Base-by-base conservation (phyloP, 2,888 invertebrate species). In the Heliconius sara region DNA sequence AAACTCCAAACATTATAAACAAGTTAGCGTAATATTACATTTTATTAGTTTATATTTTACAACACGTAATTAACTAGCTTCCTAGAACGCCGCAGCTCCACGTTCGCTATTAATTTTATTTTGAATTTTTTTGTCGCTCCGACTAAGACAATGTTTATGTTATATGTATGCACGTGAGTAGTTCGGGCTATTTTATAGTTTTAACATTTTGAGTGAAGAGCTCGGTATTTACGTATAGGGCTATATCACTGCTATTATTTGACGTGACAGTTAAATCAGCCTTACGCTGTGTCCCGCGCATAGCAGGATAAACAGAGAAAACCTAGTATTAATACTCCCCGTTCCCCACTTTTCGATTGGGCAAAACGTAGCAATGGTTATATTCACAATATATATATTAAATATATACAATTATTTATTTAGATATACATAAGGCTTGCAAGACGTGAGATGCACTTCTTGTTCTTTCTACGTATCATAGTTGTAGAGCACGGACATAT, bases 1-100 rank as follows among this genome's bases (percentile, higher is more conserved):
- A 83, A 80, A 83, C 83, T 83, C 80, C 80, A 83, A 83, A 78
- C 80, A 81, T 80, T 79, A 78, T 82, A 79, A 84, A 83, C 77
- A 65, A 73, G 75, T 73, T 39, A 72, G 76, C 74, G 74, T 85
- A 82, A 85, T 89, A 91, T 89, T 85, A 86, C 86, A 78, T 90
- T 93, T 93, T 93, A 93, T 93, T 90, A 91, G 89, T 93, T 93
- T 91, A 93, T 93, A 89, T 70, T 79, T 79, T 79, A 79, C 79
- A 79, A 52, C 76, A 86, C 85, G 88, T 90, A 90, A 92, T 93
- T 91, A 93, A 91, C 91, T 86, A 89, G 91, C 91, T 93, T 93
- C 93, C 89, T 83, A 91, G 93, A 93, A 94, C 86, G 83, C 82
- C 84, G 82, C 86, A 91, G 90, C 90, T 90, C 91, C 90, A 88